These are phyloP conservation scores for Dendrocincla fuliginosa DNA, from an alignment of 2,797 vertebrate genomes.

Conservation along the genomic window DNA sequence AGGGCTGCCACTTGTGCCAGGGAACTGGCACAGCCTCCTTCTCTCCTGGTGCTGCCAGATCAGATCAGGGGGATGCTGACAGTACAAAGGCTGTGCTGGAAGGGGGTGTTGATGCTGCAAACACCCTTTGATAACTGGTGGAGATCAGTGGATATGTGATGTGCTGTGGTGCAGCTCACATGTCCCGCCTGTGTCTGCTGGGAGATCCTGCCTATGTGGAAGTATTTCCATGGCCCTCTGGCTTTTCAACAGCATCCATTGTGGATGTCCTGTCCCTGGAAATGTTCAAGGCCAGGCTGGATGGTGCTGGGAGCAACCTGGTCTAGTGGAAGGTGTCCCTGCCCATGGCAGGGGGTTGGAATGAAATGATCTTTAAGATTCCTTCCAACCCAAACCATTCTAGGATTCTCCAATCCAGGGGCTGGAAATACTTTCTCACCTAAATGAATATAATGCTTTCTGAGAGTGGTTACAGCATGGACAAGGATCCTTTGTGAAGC, in stretches of 20 bases:
- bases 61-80: background rate
- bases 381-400: background rate
- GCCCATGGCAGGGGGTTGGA: background rate
- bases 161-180: background rate
- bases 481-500: background rate
- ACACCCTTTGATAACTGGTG: background rate
- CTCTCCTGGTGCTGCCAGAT: background rate
- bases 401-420: accelerated
- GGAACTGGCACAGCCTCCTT: background rate
- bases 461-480: accelerated
- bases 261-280: background rate
- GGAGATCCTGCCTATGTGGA: background rate
- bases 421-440: background rate
- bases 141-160: background rate
- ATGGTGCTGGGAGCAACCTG: background rate
- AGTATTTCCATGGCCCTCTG: background rate
- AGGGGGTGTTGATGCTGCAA: background rate
- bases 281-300: background rate
- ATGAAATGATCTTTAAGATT: background rate
- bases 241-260: background rate
- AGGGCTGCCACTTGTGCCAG: background rate
- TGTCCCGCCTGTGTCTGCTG: no score
- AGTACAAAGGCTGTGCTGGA: background rate
- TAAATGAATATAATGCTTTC: background rate
- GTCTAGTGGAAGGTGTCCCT: background rate